phyloP scores from a whole-genome alignment of 2,797 vertebrate genomes.

The Argyrosomus regius region DNA sequence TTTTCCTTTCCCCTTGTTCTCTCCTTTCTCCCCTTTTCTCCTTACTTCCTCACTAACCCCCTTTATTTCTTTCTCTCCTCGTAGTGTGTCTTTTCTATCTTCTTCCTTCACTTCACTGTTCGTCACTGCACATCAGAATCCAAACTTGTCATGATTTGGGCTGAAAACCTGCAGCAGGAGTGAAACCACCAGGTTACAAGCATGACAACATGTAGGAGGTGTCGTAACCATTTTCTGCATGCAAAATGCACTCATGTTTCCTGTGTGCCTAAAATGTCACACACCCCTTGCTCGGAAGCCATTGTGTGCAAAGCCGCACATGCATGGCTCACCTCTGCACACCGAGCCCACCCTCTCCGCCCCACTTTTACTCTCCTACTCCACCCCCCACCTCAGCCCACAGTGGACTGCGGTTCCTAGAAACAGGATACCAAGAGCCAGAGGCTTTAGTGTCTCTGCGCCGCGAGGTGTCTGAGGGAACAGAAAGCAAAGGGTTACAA shows the following conservation, averaged over 20 bases:
- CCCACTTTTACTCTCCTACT: background rate
- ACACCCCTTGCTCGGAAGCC: slow-evolving; percentile 13
- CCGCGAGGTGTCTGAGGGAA: slow-evolving; percentile 39
- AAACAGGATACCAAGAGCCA: slow-evolving; percentile 61
- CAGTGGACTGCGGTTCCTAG: slow-evolving; percentile 53
- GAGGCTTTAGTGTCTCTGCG: slow-evolving; percentile 50
- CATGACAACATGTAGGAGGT: background rate
- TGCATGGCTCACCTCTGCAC: slow-evolving; percentile 33
- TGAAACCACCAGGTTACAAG: background rate
- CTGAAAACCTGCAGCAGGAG: background rate
- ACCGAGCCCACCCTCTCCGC: background rate
- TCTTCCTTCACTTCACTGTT: slow-evolving; percentile 2
- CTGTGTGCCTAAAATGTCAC: background rate
- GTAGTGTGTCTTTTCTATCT: slow-evolving; percentile 18
- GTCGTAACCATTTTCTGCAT: background rate
- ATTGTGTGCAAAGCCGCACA: slow-evolving; percentile 23
- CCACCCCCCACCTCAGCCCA: slow-evolving; percentile 14
- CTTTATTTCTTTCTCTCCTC: background rate
- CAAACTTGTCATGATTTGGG: background rate
- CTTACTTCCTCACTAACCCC: background rate
- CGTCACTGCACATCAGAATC: slow-evolving; percentile 4
- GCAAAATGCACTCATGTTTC: background rate
- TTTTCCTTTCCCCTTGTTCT: slow-evolving; percentile 37
- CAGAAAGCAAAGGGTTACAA: slow-evolving; percentile 44
- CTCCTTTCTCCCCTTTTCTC: slow-evolving; percentile 35